These are phyloP conservation scores for Augochlora pura DNA, from an alignment of 1,140 invertebrate genomes.

Conservation along the genomic window DNA sequence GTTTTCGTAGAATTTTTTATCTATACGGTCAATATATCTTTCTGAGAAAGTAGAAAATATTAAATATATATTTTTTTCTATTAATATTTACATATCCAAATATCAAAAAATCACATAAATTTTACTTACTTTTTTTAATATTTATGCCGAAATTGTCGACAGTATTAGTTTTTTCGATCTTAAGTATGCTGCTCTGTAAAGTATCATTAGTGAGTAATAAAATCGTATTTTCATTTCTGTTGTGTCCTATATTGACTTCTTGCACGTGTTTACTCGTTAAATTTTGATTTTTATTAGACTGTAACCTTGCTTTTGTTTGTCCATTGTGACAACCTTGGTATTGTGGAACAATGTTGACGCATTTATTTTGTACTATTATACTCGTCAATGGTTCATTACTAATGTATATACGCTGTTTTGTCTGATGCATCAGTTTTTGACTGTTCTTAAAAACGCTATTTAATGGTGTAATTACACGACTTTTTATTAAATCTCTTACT, in stretches of 20 bases:
- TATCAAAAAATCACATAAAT: conserved; percentile 8
- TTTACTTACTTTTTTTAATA: conserved; percentile 37
- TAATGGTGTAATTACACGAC: conserved; percentile 7
- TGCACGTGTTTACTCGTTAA: conserved; percentile 69
- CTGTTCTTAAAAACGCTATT: conserved; percentile 13
- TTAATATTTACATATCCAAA: conserved; percentile 50
- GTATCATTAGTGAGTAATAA: conserved; percentile 67
- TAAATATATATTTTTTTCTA: conserved; percentile 29
- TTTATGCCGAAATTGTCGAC: conserved; percentile 56
- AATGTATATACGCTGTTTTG: conserved; percentile 53
- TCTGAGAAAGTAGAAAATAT: conserved; percentile 51
- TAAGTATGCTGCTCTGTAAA: conserved; percentile 65
- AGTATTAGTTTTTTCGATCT: conserved; percentile 63
- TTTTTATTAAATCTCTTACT: conserved; percentile 29
- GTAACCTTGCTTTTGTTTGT: conserved; percentile 42
- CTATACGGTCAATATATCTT: background rate
- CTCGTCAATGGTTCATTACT: conserved; percentile 45
- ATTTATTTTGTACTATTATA: conserved; percentile 59
- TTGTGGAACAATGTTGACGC: conserved; percentile 48
- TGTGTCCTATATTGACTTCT: conserved; percentile 71
- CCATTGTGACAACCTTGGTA: conserved; percentile 19
- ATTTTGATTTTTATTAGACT: conserved; percentile 65
- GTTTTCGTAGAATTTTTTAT: conserved; percentile 19
- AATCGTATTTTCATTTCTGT: conserved; percentile 72
- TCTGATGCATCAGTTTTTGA: conserved; percentile 27